These are phyloP conservation scores for Microcaecilia unicolor DNA, from an alignment of 2,797 vertebrate species.

Conservation along the genomic window DNA sequence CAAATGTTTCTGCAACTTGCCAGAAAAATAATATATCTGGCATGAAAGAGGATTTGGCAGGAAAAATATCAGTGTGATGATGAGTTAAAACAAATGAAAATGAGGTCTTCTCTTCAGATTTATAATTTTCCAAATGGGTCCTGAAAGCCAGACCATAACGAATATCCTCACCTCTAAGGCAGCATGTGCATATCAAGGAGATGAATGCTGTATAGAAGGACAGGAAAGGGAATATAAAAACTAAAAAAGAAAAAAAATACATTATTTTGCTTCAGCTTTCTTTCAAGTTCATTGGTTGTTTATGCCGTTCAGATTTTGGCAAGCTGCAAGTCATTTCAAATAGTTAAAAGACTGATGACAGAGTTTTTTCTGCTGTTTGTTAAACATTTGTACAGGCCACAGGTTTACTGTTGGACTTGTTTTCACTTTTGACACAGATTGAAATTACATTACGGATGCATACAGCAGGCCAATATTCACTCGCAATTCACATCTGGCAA, in stretches of 20 bases:
- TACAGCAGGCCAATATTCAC: conserved; percentile 13
- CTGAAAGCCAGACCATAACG: neutral
- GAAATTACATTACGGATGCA: conserved; percentile 7
- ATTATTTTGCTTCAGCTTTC: neutral
- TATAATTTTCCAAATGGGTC: neutral
- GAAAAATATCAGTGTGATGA: neutral
- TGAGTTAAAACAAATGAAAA: neutral
- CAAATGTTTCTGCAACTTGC: neutral
- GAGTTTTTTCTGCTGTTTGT: conserved; percentile 6
- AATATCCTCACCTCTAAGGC: neutral
- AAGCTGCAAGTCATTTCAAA: neutral
- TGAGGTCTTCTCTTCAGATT: neutral
- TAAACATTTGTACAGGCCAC: conserved; percentile 4
- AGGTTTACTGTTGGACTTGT: conserved; percentile 4
- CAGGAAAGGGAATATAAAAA: neutral
- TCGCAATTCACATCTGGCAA: conserved; percentile 19
- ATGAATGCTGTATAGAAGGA: fast-evolving
- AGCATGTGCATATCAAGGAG: neutral
- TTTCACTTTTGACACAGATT: conserved; percentile 10
- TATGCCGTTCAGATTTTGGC: too few species aligned
- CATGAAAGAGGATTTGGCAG: neutral
- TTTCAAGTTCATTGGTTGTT: too few species aligned
- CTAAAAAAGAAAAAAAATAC: neutral
- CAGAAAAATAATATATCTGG: neutral
- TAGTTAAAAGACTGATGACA: neutral